phyloP scores from a whole-genome alignment of 2,888 invertebrate genomes.

The Ganaspis brasiliensis region DNA sequence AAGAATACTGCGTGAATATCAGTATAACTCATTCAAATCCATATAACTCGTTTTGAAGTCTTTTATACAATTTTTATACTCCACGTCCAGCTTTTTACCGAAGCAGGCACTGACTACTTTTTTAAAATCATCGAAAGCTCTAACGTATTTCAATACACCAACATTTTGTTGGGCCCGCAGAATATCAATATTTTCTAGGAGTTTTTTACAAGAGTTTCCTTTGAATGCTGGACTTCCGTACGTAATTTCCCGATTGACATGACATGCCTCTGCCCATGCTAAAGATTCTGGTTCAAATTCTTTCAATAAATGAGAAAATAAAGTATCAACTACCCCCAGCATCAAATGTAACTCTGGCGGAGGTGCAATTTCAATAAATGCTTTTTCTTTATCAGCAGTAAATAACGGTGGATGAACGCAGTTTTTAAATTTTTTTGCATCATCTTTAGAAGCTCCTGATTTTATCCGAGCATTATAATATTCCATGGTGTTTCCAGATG shows the following conservation, averaged over 20 bases:
- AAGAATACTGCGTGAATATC: conserved; percentile 38
- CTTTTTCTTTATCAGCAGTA: no score
- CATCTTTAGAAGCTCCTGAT: neutral
- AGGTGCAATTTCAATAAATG: conserved; percentile 34
- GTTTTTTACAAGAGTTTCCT: no score
- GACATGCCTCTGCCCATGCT: no score
- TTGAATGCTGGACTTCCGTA: no score
- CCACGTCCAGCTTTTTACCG: conserved; percentile 26
- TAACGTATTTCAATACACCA: no score
- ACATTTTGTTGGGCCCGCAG: no score
- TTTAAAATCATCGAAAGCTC: no score
- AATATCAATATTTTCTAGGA: no score
- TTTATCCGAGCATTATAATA: conserved; percentile 11
- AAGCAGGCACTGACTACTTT: conserved; percentile 45
- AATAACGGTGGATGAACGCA: conserved; percentile 1
- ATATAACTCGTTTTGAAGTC: conserved; percentile 40
- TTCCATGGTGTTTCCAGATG: conserved; percentile 2
- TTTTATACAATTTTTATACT: conserved; percentile 42
- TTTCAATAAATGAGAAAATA: conserved; percentile 29
- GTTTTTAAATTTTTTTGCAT: conserved; percentile 16
- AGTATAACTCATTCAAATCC: no score
- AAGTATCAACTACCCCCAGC: conserved; percentile 33
- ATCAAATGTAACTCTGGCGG: no score
- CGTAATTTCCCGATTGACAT: no score
- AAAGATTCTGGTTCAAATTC: no score